Percentiles rank a stretch among this genome's conserved stretches.
Evolutionary conservation across 1,140 invertebrate genomes (phyloP).

Genomic region (Homalodisca vitripennis): DNA sequence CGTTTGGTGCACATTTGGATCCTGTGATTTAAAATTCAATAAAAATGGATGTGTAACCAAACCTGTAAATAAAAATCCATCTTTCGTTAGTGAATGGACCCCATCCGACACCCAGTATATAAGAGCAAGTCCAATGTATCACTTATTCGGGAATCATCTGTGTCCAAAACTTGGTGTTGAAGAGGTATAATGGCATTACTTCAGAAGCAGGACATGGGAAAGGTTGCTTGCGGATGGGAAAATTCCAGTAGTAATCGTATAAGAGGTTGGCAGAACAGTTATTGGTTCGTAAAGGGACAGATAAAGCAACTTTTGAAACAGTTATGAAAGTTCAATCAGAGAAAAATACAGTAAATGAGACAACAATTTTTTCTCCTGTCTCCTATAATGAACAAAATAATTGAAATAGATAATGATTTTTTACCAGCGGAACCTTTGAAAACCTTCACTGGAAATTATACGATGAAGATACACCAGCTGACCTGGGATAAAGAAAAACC

Average conservation of each 20-base stretch:
- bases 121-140: constrained; percentile 34
- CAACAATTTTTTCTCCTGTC: constrained; percentile 24
- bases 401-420: constrained; percentile 17
- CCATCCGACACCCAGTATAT: constrained; percentile 20
- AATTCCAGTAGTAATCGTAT: constrained; percentile 36
- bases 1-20: constrained; percentile 46
- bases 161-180: constrained; percentile 32
- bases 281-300: constrained; percentile 34
- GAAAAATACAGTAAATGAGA: constrained; percentile 14
- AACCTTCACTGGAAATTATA: constrained; percentile 23
- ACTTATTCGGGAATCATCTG: constrained; percentile 30
- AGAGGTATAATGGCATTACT: constrained; percentile 36
- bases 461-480: constrained; percentile 28
- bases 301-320: constrained; percentile 32
- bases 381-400: constrained; percentile 16
- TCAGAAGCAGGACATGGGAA: constrained; percentile 40
- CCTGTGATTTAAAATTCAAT: constrained; percentile 42
- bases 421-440: constrained; percentile 10
- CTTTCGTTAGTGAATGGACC: constrained; percentile 26
- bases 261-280: constrained; percentile 39
- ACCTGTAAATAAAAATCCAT: constrained; percentile 27
- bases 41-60: constrained; percentile 36
- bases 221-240: constrained; percentile 40
- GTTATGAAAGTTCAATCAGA: constrained; percentile 23
- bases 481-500: constrained; percentile 29